A percentile compares a stretch with the other conserved stretches of the same genome.
These are phyloP conservation scores for Emydura subglobosa DNA, from an alignment of 2,113 vertebrate species.

Conservation along the genomic window DNA sequence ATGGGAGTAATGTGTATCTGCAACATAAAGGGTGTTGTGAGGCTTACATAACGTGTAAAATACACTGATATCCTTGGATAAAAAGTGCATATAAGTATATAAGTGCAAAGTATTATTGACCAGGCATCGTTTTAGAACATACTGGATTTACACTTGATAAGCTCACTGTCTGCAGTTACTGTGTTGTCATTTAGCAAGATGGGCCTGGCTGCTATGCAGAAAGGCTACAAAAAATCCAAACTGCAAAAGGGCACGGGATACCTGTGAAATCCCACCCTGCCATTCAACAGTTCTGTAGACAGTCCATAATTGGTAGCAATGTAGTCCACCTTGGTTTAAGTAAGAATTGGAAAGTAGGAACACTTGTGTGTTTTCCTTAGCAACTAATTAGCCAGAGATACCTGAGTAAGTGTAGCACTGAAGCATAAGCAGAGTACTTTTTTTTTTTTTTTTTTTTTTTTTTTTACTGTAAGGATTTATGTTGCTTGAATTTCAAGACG, in stretches of 20 bases:
- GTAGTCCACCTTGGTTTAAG: neutral
- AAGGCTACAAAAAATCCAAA: neutral
- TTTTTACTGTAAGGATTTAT: neutral
- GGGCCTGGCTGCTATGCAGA: neutral
- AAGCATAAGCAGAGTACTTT: neutral
- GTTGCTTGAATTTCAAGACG: neutral
- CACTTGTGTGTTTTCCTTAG: neutral
- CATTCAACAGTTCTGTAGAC: neutral
- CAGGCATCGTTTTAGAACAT: neutral
- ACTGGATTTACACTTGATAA: neutral
- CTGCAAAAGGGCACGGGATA: neutral
- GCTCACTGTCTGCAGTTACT: neutral
- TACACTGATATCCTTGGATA: neutral
- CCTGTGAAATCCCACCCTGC: neutral
- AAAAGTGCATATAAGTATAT: neutral
- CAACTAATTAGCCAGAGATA: neutral
- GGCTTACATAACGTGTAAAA: neutral
- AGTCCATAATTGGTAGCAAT: neutral
- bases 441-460: neutral
- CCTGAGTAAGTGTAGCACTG: neutral
- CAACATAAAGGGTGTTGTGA: neutral
- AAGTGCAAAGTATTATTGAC: neutral
- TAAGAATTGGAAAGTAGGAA: neutral
- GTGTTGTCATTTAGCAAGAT: neutral
- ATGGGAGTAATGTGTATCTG: neutral